Evolutionary conservation across 2,797 vertebrate genomes (phyloP).

Genomic region (Falco novaeseelandiae): DNA sequence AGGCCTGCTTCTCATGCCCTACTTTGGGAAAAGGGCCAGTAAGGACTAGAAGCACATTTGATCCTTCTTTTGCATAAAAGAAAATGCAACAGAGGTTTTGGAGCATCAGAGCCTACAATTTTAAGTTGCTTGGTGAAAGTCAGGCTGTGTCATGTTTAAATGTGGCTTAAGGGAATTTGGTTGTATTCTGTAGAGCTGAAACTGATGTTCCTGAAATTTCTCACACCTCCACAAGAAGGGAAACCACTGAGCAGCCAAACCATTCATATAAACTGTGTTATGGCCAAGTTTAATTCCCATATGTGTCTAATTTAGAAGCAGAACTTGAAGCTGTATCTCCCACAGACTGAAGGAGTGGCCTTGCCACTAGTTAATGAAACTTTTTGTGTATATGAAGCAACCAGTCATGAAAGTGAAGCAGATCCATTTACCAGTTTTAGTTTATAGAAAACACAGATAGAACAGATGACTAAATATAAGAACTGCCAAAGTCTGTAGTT

Average conservation of each 20-base stretch:
- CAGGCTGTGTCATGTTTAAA: conserved; percentile 17
- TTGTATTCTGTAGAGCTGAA: background rate
- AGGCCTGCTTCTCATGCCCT: background rate
- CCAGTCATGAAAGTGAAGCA: background rate
- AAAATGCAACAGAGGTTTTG: background rate
- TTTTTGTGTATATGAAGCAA: background rate
- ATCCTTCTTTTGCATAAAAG: conserved; percentile 4
- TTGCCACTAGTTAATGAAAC: background rate
- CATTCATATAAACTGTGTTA: background rate
- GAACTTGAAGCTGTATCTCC: background rate
- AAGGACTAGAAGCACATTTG: background rate
- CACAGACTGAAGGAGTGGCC: background rate
- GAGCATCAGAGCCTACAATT: background rate
- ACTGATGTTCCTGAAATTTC: conserved; percentile 20
- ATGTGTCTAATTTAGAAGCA: background rate
- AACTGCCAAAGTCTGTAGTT: background rate
- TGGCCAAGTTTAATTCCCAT: background rate
- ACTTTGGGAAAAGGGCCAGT: background rate
- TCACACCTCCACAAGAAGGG: background rate
- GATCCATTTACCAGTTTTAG: background rate
- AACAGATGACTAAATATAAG: background rate
- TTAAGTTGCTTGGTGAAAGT: background rate
- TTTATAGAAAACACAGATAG: background rate
- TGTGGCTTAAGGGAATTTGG: conserved; percentile 16
- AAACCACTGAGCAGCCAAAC: background rate